Evolutionary conservation across 1,140 invertebrate species (phyloP).

Genomic region (Sycobia sp.): DNA sequence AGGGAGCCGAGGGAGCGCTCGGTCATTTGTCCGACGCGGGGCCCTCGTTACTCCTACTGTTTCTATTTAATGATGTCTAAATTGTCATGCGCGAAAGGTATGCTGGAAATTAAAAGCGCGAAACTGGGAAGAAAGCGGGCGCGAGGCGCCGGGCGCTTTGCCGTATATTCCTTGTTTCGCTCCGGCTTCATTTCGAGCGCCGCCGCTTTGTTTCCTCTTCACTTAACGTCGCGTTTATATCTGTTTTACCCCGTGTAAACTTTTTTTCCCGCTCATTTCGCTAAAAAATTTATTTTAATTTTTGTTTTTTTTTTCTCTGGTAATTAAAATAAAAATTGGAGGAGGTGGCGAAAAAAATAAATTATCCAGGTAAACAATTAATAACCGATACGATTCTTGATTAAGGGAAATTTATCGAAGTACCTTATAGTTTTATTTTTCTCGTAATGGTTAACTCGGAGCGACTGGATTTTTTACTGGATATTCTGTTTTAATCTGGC

Average conservation of each 20-base stretch:
- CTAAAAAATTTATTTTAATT: neutral
- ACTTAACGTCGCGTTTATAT: neutral
- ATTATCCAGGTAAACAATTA: too few relatives aligned
- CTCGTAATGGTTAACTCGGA: too few relatives aligned
- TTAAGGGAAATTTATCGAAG: too few relatives aligned
- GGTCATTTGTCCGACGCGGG: constrained; percentile 41
- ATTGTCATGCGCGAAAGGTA: constrained; percentile 42
- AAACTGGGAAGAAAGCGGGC: constrained; percentile 8
- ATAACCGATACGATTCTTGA: too few relatives aligned
- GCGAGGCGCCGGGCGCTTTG: constrained; percentile 9
- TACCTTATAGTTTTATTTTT: too few relatives aligned
- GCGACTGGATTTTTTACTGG: too few relatives aligned
- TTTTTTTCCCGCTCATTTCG: neutral
- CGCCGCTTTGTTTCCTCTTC: constrained; percentile 15
- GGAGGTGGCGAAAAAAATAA: too few relatives aligned
- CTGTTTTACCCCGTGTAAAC: neutral
- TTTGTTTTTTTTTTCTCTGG: too few relatives aligned
- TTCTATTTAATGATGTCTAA: constrained; percentile 52
- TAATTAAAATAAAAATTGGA: neutral
- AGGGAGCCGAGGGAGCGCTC: neutral
- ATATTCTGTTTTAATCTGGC: too few relatives aligned
- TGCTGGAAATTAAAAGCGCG: constrained; percentile 31
- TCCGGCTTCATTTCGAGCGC: constrained; percentile 18
- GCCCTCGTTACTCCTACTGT: constrained; percentile 41
- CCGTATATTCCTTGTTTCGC: constrained; percentile 29